phyloP scores from a whole-genome alignment of 2,113 vertebrate species.

The Cettia cetti region DNA sequence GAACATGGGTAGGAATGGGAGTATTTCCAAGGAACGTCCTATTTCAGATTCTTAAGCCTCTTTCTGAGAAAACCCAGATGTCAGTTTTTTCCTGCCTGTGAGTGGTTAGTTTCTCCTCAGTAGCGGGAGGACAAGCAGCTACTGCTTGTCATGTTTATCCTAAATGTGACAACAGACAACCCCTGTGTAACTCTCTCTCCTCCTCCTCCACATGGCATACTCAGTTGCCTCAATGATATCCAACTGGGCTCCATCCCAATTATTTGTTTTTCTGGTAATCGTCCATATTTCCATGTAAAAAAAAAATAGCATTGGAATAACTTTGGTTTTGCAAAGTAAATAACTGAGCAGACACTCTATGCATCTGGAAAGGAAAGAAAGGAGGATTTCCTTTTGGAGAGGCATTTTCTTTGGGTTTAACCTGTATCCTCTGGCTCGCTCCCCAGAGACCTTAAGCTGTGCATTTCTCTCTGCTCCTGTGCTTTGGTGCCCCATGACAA shows the following conservation, averaged over 20 bases:
- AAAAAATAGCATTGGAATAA: neutral
- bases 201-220: constrained; percentile 9
- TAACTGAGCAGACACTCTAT: neutral
- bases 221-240: constrained; percentile 24
- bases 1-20: neutral
- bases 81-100: neutral
- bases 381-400: neutral
- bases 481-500: neutral
- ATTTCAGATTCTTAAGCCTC: neutral
- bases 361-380: neutral
- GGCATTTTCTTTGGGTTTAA: neutral
- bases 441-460: neutral
- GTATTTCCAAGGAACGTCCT: neutral
- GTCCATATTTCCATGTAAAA: constrained; percentile 24
- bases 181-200: neutral
- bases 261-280: constrained; percentile 57
- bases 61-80: neutral
- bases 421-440: neutral
- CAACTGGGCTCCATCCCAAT: constrained; percentile 30
- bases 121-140: constrained; percentile 3
- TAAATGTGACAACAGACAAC: constrained; percentile 37
- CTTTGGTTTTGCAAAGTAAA: constrained; percentile 37
- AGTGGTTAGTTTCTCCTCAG: constrained; percentile 1
- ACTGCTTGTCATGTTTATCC: constrained; percentile 35
- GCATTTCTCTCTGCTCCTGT: neutral